Evolutionary conservation across 2,888 invertebrate species (phyloP).

Genomic region (Acronicta aceris): DNA sequence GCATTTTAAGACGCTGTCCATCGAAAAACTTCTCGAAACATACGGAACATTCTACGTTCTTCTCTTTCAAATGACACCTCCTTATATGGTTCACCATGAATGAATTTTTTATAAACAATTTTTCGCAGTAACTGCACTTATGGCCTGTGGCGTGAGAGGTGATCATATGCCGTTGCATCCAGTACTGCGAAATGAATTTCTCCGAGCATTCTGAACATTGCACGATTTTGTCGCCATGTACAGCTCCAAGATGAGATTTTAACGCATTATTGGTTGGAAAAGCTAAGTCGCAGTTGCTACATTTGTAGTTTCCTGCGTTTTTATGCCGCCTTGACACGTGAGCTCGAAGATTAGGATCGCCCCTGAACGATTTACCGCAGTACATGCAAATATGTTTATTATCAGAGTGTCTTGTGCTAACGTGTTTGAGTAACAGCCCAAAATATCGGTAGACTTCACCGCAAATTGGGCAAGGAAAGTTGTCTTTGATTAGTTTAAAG

Average conservation of each 20-base stretch:
- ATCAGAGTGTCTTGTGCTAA: slow-evolving; percentile 70
- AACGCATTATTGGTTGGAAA: slow-evolving; percentile 66
- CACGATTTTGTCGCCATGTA: slow-evolving; percentile 68
- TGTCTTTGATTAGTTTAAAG: slow-evolving; percentile 71
- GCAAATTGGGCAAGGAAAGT: slow-evolving; percentile 75
- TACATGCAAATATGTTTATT: slow-evolving; percentile 76
- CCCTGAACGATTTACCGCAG: slow-evolving; percentile 74
- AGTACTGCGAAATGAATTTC: slow-evolving; percentile 73
- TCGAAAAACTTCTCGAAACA: slow-evolving; percentile 78
- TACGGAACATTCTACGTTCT: slow-evolving; percentile 74
- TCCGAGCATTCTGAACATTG: slow-evolving; percentile 74
- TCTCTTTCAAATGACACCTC: slow-evolving; percentile 77
- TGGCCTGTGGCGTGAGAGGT: slow-evolving; percentile 71
- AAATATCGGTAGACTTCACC: slow-evolving; percentile 71
- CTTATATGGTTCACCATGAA: slow-evolving; percentile 75
- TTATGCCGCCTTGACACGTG: slow-evolving; percentile 72
- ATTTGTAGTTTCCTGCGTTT: slow-evolving; percentile 62
- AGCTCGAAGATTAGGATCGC: slow-evolving; percentile 72
- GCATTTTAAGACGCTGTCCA: slow-evolving; percentile 72
- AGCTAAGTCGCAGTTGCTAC: slow-evolving; percentile 64
- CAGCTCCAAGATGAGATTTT: slow-evolving; percentile 69
- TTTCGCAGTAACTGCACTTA: slow-evolving; percentile 74
- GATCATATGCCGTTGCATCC: slow-evolving; percentile 73
- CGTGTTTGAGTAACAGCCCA: slow-evolving; percentile 70
- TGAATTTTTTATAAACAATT: slow-evolving; percentile 74